A percentile compares a stretch with the other conserved stretches of the same genome.
Conservation (phyloP, 2,797 vertebrate genomes). For the Loris lydekkerianus region DNA sequence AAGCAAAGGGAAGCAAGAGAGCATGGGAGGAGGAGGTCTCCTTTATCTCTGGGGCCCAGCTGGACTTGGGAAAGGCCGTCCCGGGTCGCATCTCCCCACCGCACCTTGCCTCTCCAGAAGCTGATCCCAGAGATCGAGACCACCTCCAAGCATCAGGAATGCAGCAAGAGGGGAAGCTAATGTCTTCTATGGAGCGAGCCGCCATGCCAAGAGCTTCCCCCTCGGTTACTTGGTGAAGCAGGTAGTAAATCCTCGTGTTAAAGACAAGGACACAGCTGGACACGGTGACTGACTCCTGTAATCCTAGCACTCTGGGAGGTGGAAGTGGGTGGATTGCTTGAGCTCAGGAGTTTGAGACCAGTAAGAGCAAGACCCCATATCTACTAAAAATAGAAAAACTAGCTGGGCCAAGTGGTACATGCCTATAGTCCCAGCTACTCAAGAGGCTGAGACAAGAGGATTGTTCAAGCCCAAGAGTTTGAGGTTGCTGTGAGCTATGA, state of each 20-base stretch:
- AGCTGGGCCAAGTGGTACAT: too few species aligned
- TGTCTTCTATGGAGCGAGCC: background rate
- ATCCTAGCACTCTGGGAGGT: too few species aligned
- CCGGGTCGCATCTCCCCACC: background rate
- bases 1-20: constrained; percentile 11
- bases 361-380: too few species aligned
- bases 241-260: background rate
- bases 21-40: background rate
- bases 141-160: background rate
- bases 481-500: too few species aligned
- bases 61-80: background rate
- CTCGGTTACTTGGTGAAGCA: background rate
- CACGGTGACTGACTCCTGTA: too few species aligned
- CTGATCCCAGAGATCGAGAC: background rate
- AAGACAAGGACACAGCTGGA: background rate
- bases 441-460: too few species aligned
- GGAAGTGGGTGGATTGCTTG: too few species aligned
- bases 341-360: too few species aligned
- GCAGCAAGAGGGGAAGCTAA: background rate
- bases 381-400: too few species aligned
- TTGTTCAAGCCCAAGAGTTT: too few species aligned
- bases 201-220: background rate
- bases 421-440: too few species aligned
- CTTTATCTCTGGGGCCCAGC: background rate
- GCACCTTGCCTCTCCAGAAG: background rate